Conservation (phyloP, 2,113 vertebrate genomes). For the Baryphthengus martii region DNA sequence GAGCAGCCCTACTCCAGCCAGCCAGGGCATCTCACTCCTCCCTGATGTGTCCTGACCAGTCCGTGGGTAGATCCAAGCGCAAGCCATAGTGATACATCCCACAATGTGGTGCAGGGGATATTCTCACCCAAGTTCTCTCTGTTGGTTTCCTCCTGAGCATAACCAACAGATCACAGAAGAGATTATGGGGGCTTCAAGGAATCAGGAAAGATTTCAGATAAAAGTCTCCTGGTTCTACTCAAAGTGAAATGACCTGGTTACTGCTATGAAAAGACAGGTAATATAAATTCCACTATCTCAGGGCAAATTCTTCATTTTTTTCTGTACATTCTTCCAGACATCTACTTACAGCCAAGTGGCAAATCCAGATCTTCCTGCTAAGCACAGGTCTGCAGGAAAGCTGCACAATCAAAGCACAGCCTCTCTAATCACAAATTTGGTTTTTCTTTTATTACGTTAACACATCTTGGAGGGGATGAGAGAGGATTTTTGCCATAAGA, state of each 20-base stretch:
- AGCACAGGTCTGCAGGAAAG: not conserved
- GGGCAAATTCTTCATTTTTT: not conserved
- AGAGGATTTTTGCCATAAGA: not conserved
- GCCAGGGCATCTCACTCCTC: not conserved
- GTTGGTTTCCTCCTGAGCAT: not conserved
- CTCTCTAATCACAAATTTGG: not conserved
- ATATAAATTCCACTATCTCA: not conserved
- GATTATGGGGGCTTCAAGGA: not conserved
- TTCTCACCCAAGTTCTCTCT: not conserved
- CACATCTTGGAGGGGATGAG: not conserved
- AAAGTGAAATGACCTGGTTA: not conserved
- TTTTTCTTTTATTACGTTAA: not conserved
- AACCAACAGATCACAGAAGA: not conserved
- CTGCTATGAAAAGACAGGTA: not conserved
- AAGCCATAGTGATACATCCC: not conserved
- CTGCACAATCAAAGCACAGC: not conserved
- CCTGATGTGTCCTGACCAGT: not conserved
- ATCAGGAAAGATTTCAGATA: not conserved
- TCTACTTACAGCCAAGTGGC: not conserved
- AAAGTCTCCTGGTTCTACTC: not conserved
- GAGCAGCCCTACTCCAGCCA: not conserved
- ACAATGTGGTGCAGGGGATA: fast-evolving
- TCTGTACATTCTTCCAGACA: not conserved
- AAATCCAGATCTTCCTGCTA: not conserved
- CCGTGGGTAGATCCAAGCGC: not conserved